Conservation (phyloP, 2,797 vertebrate genomes). For the Micropoecilia bifurca region DNA sequence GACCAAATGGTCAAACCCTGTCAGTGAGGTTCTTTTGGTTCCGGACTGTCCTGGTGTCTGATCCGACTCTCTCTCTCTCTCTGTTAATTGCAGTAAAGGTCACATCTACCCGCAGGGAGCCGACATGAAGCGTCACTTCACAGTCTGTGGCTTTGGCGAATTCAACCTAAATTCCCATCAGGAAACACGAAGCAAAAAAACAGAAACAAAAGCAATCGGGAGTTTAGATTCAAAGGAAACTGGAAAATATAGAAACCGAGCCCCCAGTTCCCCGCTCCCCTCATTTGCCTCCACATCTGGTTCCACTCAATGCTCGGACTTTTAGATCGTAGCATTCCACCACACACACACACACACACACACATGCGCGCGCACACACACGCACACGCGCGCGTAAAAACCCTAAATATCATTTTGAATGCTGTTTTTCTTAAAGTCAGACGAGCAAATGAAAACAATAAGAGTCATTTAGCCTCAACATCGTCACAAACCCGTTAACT, state of each 20-base stretch:
- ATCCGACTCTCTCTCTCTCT: conserved; percentile 33
- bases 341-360: conserved; percentile 30
- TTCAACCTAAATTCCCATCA: background rate
- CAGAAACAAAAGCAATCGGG: background rate
- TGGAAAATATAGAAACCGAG: conserved; percentile 31
- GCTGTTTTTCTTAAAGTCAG: background rate
- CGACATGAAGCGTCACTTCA: conserved; percentile 45
- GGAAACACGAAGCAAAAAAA: background rate
- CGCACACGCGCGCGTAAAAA: too few relatives aligned
- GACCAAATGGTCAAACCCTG: background rate
- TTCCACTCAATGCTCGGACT: conserved; percentile 84
- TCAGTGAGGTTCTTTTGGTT: background rate
- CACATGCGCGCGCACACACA: too few relatives aligned
- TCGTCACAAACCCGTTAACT: conserved; percentile 2
- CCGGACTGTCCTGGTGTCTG: background rate
- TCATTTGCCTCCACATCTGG: conserved; percentile 80
- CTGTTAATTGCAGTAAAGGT: conserved; percentile 75
- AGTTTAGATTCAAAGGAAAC: conserved; percentile 1
- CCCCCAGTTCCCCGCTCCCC: conserved; percentile 48
- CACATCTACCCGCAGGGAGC: conserved; percentile 71
- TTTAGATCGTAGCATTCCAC: conserved; percentile 82
- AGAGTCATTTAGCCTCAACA: background rate
- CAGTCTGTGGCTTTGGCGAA: conserved; percentile 26
- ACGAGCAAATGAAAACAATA: conserved; percentile 6
- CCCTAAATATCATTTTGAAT: conserved; percentile 8